These are phyloP conservation scores for Dicrurus megarhynchus DNA, from an alignment of 2,113 vertebrate species.

Conservation along the genomic window DNA sequence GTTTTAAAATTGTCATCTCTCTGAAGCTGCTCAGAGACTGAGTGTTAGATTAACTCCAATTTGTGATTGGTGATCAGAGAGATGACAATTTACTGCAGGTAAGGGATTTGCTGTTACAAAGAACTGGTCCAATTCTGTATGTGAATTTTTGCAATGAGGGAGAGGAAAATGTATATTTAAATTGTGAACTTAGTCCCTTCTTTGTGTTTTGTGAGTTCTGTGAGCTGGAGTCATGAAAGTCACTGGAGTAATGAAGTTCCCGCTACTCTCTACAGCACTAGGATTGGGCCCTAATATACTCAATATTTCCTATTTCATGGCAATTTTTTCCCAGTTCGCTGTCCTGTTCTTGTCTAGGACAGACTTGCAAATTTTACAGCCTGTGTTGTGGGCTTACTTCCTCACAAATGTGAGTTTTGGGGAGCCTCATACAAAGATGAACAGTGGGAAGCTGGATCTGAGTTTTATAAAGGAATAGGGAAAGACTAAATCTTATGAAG, in stretches of 20 bases:
- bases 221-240: not conserved
- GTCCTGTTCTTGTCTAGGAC: not conserved
- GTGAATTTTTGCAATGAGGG: not conserved
- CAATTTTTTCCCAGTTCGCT: not conserved
- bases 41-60: not conserved
- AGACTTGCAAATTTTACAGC: not conserved
- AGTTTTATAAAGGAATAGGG: not conserved
- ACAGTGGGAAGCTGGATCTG: not conserved
- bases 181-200: not conserved
- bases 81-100: not conserved
- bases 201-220: not conserved
- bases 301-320: not conserved
- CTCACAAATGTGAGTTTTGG: not conserved
- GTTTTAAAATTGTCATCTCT: not conserved
- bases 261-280: rapidly evolving
- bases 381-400: not conserved
- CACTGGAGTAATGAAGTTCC: not conserved
- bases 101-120: not conserved
- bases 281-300: not conserved
- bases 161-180: not conserved
- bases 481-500: not conserved
- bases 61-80: not conserved
- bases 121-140: not conserved
- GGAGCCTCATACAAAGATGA: not conserved
- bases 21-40: not conserved